Base-by-base conservation (phyloP, 2,888 invertebrate species). In the Scaptomyza cyrtandrae region DNA sequence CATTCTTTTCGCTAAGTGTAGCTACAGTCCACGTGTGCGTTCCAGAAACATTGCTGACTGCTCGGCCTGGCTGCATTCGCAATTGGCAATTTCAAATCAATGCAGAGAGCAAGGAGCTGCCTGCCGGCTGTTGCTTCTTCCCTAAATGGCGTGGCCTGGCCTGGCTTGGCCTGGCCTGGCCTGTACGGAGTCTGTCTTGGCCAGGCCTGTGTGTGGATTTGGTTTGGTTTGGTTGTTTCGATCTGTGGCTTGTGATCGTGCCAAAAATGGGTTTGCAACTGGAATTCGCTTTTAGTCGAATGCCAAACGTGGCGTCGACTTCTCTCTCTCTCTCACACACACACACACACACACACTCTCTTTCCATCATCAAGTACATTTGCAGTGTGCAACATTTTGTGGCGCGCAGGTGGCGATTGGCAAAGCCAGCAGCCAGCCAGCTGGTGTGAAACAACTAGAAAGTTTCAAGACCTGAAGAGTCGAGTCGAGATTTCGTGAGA, bases 181-280 rank as follows among this genome's bases (percentile, higher is more conserved):
- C 60, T 37, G 72, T 39, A n/a, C 45, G 58, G 57, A 13, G 59
- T 49, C 46, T 46, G 52, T 29, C 33, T 33, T 46, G 39, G 53
- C 46, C 37, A 71, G 78, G 83, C 43, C 53, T 48, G 43, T 43
- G 39, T 39, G 11, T 7, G 39, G 1, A 2, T 19, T 19, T 19
- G 2, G 19, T 19, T 19, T 19, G 19, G 19, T 14, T 37, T n/a
- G 37, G 37, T 14, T 37, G 39, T 6, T 37, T 57, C 66, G 75
- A 76, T 71, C 73, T 71, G 66, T 50, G 63, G 48, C 63, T 69
- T 64, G 87, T 6, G 50, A 86, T 87, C 85, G 87, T 84, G 87
- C 85, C 85, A 86, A 86, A 86, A 86, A 86, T 86, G 85, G 83
- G 88, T 84, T 86, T 86, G 89, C 89, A 88, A 88, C 85, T 86